Evolutionary conservation across 2,888 invertebrate species (phyloP).

Genomic region (Ophioninae sp.): DNA sequence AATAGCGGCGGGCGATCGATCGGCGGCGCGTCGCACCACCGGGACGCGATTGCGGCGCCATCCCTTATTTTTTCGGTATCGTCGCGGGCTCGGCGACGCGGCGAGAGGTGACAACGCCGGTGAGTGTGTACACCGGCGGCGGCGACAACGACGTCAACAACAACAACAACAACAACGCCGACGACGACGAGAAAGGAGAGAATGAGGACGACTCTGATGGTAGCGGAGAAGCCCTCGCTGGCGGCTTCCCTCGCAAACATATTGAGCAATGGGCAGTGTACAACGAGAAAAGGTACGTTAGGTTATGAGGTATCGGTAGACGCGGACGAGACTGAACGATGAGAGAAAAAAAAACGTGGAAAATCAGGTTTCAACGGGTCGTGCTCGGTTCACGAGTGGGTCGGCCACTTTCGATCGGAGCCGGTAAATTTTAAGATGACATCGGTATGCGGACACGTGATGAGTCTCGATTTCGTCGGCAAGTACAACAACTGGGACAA

Average conservation of each 20-base stretch:
- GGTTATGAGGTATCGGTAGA: not conserved
- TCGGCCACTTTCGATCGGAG: slow-evolving; percentile 89
- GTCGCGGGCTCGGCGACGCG: no score
- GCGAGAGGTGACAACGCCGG: not conserved
- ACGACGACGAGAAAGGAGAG: slow-evolving; percentile 65
- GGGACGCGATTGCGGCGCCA: no score
- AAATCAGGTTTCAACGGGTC: slow-evolving; percentile 90
- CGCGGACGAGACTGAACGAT: not conserved
- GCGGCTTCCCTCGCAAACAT: slow-evolving; percentile 97
- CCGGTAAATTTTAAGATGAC: slow-evolving; percentile 95
- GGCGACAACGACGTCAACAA: no score
- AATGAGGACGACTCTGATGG: slow-evolving; percentile 96
- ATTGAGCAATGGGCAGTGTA: slow-evolving; percentile 92
- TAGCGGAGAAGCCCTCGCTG: slow-evolving; percentile 99
- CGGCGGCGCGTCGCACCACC: no score
- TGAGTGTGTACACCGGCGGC: slow-evolving; percentile 24
- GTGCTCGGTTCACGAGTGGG: slow-evolving; percentile 97
- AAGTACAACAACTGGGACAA: slow-evolving; percentile 99
- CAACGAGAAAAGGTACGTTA: slow-evolving; percentile 87
- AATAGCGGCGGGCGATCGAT: no score
- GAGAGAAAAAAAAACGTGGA: not conserved
- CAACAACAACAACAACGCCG: no score
- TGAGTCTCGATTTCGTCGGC: slow-evolving; percentile 94
- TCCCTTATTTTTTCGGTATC: no score
- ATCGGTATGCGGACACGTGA: slow-evolving; percentile 99